phyloP scores from a whole-genome alignment of 1,140 invertebrate species.

The Arion vulgaris region DNA sequence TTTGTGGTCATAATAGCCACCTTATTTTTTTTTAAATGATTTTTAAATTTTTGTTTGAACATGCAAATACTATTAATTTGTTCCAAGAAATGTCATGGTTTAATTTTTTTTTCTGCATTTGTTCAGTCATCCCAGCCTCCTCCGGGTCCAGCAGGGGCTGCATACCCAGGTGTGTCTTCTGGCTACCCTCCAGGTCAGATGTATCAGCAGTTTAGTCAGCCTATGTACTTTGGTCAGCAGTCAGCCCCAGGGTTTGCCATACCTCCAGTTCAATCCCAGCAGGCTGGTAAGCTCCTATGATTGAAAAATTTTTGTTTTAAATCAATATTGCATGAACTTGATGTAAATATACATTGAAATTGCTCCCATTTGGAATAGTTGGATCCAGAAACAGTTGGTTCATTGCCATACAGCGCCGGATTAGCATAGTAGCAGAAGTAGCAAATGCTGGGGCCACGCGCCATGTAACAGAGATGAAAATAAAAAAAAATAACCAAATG shows the following conservation, averaged over 20 bases:
- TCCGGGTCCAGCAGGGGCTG: slow-evolving; percentile 48
- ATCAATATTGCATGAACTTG: not conserved
- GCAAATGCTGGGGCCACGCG: no score
- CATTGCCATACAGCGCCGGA: no score
- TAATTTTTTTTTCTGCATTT: slow-evolving; percentile 20
- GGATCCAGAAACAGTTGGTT: no score
- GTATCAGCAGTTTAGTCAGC: slow-evolving; percentile 56
- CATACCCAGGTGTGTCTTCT: slow-evolving; percentile 43
- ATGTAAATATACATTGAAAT: no score
- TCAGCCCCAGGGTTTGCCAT: slow-evolving; percentile 15
- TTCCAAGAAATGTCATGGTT: not conserved
- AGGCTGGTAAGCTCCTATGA: slow-evolving; percentile 15
- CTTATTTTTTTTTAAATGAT: no score
- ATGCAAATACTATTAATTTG: no score
- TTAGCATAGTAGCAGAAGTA: no score
- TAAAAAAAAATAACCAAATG: no score
- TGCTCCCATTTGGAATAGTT: no score
- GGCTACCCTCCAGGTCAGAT: slow-evolving; percentile 49
- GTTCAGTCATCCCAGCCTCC: slow-evolving; percentile 64
- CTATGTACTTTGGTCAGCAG: slow-evolving; percentile 27
- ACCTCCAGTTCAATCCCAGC: slow-evolving; percentile 4
- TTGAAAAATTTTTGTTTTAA: not conserved
- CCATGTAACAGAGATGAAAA: no score
- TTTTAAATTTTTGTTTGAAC: no score
- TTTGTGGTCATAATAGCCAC: no score